phyloP scores from a whole-genome alignment of 2,888 invertebrate species.

The Atethmia centrago region DNA sequence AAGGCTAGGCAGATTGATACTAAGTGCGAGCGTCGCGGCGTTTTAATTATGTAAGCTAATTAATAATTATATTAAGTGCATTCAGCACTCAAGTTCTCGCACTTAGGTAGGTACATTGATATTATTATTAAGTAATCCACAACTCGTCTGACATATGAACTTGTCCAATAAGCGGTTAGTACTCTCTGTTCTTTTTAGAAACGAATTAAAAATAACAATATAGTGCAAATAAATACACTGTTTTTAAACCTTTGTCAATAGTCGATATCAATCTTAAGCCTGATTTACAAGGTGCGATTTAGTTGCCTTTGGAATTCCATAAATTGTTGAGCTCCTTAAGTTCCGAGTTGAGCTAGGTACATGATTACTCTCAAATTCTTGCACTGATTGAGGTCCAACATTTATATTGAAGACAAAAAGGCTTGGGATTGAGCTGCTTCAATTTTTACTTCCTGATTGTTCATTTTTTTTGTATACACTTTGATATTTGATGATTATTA shows the following conservation, averaged over 20 bases:
- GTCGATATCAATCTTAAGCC: neutral
- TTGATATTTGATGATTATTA: too few species aligned
- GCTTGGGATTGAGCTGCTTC: too few species aligned
- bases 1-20: too few species aligned
- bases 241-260: neutral
- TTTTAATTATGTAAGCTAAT: neutral
- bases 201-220: neutral
- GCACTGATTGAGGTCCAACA: too few species aligned
- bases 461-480: too few species aligned
- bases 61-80: slow-evolving; percentile 22
- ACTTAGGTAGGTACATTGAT: neutral
- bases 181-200: slow-evolving; percentile 11
- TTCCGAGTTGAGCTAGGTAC: too few species aligned
- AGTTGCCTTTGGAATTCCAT: neutral
- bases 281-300: neutral
- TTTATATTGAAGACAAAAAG: too few species aligned
- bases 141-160: slow-evolving; percentile 27
- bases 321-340: too few species aligned
- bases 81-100: slow-evolving; percentile 4
- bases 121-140: slow-evolving; percentile 30
- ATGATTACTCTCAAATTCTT: too few species aligned
- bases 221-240: neutral
- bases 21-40: neutral
- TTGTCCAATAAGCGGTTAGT: slow-evolving; percentile 41
- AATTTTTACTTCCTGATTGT: too few species aligned